Evolutionary conservation across 2,797 vertebrate genomes (phyloP).

Genomic region (Sebastes cheni): DNA sequence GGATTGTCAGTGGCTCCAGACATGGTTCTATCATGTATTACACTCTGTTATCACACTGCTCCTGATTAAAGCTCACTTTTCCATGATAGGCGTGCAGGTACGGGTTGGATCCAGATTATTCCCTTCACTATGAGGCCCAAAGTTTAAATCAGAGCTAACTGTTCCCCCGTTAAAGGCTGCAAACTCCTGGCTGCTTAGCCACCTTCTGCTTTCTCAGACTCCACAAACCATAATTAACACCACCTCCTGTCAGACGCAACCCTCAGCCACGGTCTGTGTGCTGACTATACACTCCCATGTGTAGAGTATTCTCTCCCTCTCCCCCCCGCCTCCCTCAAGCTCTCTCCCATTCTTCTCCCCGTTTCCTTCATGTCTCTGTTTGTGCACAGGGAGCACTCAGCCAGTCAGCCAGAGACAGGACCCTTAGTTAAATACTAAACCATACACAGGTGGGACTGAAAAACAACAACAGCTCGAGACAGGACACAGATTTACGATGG

Average conservation of each 20-base stretch:
- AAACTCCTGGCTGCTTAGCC: constrained; percentile 63
- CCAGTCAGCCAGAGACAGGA: constrained; percentile 76
- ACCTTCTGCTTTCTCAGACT: constrained; percentile 71
- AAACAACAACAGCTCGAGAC: constrained; percentile 84
- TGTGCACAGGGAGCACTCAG: constrained; percentile 78
- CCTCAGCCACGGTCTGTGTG: constrained; percentile 47
- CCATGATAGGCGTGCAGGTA: constrained; percentile 3
- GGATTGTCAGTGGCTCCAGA: constrained; percentile 48
- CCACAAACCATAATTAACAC: constrained; percentile 78
- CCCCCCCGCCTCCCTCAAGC: constrained; percentile 14
- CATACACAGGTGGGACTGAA: constrained; percentile 85
- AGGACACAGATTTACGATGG: constrained; percentile 82
- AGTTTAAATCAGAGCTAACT: constrained; percentile 68
- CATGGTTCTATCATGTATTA: constrained; percentile 25
- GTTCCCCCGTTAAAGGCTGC: constrained; percentile 61
- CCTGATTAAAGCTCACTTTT: constrained; percentile 47
- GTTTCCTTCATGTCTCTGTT: constrained; percentile 68
- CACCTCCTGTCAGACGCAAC: constrained; percentile 70
- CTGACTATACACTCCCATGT: constrained; percentile 55
- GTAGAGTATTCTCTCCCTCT: constrained; percentile 36
- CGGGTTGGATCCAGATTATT: constrained; percentile 52
- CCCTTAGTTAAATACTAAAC: constrained; percentile 85
- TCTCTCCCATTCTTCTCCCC: constrained; percentile 57
- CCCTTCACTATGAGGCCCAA: constrained; percentile 36
- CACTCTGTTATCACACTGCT: constrained; percentile 45